Base-by-base conservation (phyloP, 1,140 invertebrate species). In the Portunus trituberculatus region DNA sequence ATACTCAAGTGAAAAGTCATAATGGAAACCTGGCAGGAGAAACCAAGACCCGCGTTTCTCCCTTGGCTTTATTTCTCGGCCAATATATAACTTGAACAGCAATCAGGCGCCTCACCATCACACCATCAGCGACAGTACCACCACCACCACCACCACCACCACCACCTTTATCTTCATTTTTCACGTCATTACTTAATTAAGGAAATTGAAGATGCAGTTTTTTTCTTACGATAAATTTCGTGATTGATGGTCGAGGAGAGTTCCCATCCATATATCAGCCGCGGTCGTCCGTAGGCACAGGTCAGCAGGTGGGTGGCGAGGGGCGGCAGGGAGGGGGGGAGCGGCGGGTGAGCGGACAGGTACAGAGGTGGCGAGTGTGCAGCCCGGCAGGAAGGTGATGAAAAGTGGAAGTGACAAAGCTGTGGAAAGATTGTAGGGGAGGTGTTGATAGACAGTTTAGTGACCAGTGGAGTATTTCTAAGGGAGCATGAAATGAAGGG, bases 111-210 rank as follows among this genome's bases (percentile, higher is more conserved):
- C n/a, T 28, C 39, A 89, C 31, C 48, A 46, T 89, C 25, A 31
- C 39, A 89, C 31, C 48, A 46, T 89, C 25, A 31, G 48, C 8
- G 31, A 20, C 10, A 91, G 7, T 29, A 46, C 7, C 46, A 91
- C 6, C 46, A 91, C n/a, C 46, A 52, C 46, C 25, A 52, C n/a
- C 46, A 39, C 39, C 10, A 91, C 7, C 45, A 46, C 7, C 46
- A 91, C 6, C 46, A 91, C n/a, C 46, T 91, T 25, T 4, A 52
- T 59, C 46, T 91, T 91, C 89, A 91, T 91, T 52, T 91, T 39
- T 91, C 46, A 91, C 10, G 89, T 31, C n/a, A 91, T 91, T 91
- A 91, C 46, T 91, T 91, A 46, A 91, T 91, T 91, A 29, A 59
- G n/a, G n/a, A 59, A 28, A 45, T 90, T 90, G 67, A 76, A 76